phyloP scores from a whole-genome alignment of 2,888 invertebrate species.

The Microctonus brassicae region DNA sequence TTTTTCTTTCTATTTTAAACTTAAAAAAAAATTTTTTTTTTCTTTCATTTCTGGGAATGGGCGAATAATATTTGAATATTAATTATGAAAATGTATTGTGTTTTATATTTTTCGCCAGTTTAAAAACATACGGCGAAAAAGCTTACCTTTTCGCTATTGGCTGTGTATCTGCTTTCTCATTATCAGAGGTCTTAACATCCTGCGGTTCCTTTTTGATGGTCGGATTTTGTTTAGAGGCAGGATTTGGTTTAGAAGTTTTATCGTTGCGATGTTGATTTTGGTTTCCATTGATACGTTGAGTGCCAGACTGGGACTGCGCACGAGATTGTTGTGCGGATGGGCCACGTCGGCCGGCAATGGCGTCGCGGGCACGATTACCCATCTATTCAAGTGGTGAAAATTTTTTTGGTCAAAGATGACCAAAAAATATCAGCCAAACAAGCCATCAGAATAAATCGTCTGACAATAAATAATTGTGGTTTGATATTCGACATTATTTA shows the following conservation, averaged over 20 bases:
- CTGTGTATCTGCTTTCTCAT: constrained; percentile 67
- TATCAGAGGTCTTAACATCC: constrained; percentile 69
- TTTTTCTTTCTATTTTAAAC: background rate
- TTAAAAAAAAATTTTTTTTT: too few relatives aligned
- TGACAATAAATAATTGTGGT: constrained; percentile 48
- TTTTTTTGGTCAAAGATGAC: constrained; percentile 57
- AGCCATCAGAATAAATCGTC: constrained; percentile 23
- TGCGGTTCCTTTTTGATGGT: constrained; percentile 68
- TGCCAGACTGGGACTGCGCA: constrained; percentile 65
- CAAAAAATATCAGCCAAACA: constrained; percentile 23
- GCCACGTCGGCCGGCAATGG: constrained; percentile 68
- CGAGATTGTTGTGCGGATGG: constrained; percentile 67
- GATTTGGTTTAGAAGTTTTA: constrained; percentile 69
- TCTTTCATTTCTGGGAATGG: background rate
- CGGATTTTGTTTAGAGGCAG: constrained; percentile 69
- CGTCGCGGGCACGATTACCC: constrained; percentile 69
- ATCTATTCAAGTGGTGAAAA: constrained; percentile 61
- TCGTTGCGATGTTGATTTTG: constrained; percentile 69
- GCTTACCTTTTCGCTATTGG: constrained; percentile 67
- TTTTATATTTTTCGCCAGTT: constrained; percentile 31
- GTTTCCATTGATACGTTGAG: constrained; percentile 69
- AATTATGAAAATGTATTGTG: constrained; percentile 23
- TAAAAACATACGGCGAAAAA: constrained; percentile 35
- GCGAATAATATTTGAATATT: constrained; percentile 3
- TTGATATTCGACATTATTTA: constrained; percentile 44